phyloP scores from a whole-genome alignment of 2,888 invertebrate species.

The Aspidapion aeneum region DNA sequence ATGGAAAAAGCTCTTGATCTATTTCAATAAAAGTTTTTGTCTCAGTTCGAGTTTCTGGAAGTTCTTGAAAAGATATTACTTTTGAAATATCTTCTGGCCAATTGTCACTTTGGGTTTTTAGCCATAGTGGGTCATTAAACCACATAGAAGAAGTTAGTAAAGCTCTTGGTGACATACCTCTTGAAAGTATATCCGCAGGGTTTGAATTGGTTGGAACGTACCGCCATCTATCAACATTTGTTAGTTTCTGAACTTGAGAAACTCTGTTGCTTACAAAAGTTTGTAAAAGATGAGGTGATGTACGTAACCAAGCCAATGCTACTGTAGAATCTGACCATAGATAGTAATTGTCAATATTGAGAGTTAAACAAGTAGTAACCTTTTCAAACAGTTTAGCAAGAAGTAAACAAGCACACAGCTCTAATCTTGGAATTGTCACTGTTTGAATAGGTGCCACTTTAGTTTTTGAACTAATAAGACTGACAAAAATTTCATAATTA shows the following conservation, averaged over 20 bases:
- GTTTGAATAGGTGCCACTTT: not conserved
- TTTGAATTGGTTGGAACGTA: no score
- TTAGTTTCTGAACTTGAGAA: not conserved
- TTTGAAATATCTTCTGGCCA: no score
- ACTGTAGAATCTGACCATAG: constrained; percentile 1
- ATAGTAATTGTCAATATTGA: not conserved
- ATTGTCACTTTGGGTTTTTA: no score
- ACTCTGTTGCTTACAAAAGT: not conserved
- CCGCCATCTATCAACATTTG: not conserved
- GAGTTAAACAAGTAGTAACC: not conserved
- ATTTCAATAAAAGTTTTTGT: no score
- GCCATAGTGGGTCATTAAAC: no score
- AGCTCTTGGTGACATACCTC: no score
- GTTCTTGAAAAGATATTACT: no score
- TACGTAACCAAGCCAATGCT: not conserved
- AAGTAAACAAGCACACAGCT: not conserved
- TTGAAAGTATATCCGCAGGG: no score
- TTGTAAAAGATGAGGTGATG: not conserved
- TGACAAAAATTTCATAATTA: not conserved
- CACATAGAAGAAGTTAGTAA: no score
- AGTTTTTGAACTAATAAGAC: not conserved
- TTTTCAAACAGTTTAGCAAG: not conserved
- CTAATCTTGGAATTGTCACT: not conserved
- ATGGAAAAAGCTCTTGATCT: no score
- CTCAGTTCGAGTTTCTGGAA: no score